Evolutionary conservation across 1,140 invertebrate species (phyloP).

Genomic region (Melitaea cinxia): DNA sequence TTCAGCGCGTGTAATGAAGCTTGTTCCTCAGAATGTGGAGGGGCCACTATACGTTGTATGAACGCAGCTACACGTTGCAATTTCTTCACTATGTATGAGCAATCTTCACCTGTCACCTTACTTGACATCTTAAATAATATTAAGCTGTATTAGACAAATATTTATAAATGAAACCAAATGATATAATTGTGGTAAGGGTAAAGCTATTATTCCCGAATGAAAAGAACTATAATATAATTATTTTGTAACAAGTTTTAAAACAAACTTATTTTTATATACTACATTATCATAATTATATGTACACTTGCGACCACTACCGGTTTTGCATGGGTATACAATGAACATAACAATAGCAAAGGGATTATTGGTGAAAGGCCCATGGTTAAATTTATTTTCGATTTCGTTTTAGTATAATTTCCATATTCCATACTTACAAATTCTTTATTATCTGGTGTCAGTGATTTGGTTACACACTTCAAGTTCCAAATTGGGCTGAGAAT

Average conservation of each 20-base stretch:
- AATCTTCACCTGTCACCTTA: constrained; percentile 77
- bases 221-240: too few relatives aligned
- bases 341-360: too few relatives aligned
- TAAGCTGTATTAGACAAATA: background rate
- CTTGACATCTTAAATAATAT: constrained; percentile 70
- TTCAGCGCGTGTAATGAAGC: constrained; percentile 69
- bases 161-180: background rate
- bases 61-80: constrained; percentile 78
- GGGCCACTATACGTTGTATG: constrained; percentile 63
- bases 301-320: too few relatives aligned
- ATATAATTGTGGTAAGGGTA: too few relatives aligned
- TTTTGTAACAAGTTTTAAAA: too few relatives aligned
- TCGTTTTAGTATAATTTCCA: too few relatives aligned
- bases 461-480: constrained; percentile 86
- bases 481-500: constrained; percentile 93
- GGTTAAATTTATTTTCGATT: too few relatives aligned
- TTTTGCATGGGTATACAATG: too few relatives aligned
- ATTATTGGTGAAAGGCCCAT: too few relatives aligned
- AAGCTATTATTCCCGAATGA: too few relatives aligned
- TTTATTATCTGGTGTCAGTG: constrained; percentile 82
- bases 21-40: constrained; percentile 65
- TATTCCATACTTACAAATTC: constrained; percentile 80
- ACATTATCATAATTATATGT: too few relatives aligned
- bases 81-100: constrained; percentile 73
- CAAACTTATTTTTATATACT: too few relatives aligned